Evolutionary conservation across 2,888 invertebrate genomes (phyloP), one percentile per base, ranked within the genome.

Genomic region (Drosophila lacicola): DNA sequence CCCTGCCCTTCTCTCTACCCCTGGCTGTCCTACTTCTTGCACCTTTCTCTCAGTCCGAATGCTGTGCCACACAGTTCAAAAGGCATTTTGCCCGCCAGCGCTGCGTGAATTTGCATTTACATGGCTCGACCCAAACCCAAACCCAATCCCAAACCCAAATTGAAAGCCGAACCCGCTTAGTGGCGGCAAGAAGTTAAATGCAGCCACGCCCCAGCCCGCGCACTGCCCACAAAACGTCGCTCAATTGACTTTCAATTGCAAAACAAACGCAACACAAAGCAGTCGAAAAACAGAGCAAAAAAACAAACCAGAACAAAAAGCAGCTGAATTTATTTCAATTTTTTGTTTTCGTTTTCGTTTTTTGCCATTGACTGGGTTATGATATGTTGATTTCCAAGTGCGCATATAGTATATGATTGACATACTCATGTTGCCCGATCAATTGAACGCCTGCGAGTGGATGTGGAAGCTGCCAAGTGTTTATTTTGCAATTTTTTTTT

Each of bases 91-190:
- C 63, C 82, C 82, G 65, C 65, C 56, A 79, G 82, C 79, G 17
- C 83, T 77, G 82, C 85, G 80, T 70, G 72, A 83, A 83, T 83
- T 83, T 83, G 88, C 83, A 88, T 83, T 88, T 88, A 83, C 83
- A 88, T 74, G 65, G 54, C 65, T 61, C 56, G 56, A 66, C 58
- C 46, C 61, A 50, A 62, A 37, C 62, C 54, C 51, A 42, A 21
- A 37, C 62, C 54, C 51, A 42, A 21, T 41, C 39, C 49, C 14
- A 25, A 33, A 9, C 55, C 13, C n/a, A 33, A 36, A 50, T 21
- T 4, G 11, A 21, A 50, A 50, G 25, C 17, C 49, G 14, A 36
- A 21, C 42, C 47, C 62, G 51, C 53, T 53, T 21, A 56, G 42
- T 64, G 46, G 51, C 33, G 41, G 51, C 53, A 46, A 72, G 75